Percentiles rank a stretch among this genome's conserved stretches.
These are phyloP conservation scores for Mystacornis crossleyi DNA, from an alignment of 2,113 vertebrate species.

Conservation along the genomic window DNA sequence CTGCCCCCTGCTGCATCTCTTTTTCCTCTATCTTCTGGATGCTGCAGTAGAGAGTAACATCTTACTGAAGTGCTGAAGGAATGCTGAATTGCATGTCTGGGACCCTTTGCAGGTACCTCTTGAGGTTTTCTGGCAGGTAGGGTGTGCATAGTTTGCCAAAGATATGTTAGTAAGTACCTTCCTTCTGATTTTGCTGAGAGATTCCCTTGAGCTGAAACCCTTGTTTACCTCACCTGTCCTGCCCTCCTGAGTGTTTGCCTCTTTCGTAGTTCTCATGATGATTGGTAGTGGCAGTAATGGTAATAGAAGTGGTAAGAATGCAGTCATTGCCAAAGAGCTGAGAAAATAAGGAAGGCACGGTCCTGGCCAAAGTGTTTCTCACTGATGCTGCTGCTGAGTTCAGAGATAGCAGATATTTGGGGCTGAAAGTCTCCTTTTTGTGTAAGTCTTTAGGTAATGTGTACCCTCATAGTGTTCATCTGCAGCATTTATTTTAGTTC, in stretches of 20 bases:
- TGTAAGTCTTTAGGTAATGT: fast-evolving
- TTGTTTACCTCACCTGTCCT: not conserved
- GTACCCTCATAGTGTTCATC: not conserved
- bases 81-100: not conserved
- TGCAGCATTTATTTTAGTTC: not conserved
- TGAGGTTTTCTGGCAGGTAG: not conserved
- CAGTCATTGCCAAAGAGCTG: not conserved
- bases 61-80: not conserved
- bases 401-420: not conserved
- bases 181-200: not conserved
- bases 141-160: not conserved
- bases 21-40: not conserved
- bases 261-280: not conserved
- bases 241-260: not conserved
- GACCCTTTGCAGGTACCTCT: not conserved
- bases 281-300: not conserved
- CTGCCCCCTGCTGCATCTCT: not conserved
- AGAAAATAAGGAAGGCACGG: not conserved
- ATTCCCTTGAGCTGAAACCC: not conserved
- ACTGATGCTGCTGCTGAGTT: not conserved
- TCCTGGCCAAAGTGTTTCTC: not conserved
- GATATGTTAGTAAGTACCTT: not conserved
- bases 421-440: not conserved
- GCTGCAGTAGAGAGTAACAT: not conserved
- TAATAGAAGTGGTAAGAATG: not conserved